These are phyloP conservation scores for Epinephelus awoara DNA, from an alignment of 2,797 vertebrate genomes.

Conservation along the genomic window DNA sequence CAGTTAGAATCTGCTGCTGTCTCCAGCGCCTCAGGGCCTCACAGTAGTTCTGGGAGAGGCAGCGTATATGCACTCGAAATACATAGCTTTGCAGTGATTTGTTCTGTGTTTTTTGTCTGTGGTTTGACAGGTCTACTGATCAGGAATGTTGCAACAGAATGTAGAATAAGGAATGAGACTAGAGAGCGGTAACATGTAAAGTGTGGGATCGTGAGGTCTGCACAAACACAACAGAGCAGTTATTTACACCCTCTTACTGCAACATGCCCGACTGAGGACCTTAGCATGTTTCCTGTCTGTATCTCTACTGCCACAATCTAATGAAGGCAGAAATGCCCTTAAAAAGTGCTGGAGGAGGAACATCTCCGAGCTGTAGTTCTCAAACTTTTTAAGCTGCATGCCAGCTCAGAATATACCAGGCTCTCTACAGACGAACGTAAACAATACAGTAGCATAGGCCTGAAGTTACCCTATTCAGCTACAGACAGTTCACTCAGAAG, in stretches of 20 bases:
- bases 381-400: too few species aligned
- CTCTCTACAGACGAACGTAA: too few species aligned
- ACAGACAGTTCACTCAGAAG: too few species aligned
- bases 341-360: background rate
- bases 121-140: slow-evolving; percentile 62
- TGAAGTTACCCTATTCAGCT: too few species aligned
- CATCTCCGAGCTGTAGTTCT: background rate
- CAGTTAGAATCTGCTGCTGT: slow-evolving; percentile 72
- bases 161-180: slow-evolving; percentile 31
- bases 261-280: background rate
- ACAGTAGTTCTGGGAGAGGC: slow-evolving; percentile 53
- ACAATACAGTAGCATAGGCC: too few species aligned
- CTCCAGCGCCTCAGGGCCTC: slow-evolving; percentile 67
- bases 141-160: slow-evolving; percentile 59
- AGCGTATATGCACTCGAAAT: slow-evolving; percentile 48
- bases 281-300: background rate
- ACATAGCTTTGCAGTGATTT: slow-evolving; percentile 55
- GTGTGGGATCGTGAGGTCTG: slow-evolving; percentile 8
- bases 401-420: too few species aligned
- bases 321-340: background rate
- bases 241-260: slow-evolving; percentile 4
- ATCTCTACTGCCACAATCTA: background rate
- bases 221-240: slow-evolving; percentile 18
- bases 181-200: slow-evolving; percentile 12
- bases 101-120: slow-evolving; percentile 31